Conservation (phyloP, 1,140 invertebrate species). For the Aphaenogaster ashmeadi region DNA sequence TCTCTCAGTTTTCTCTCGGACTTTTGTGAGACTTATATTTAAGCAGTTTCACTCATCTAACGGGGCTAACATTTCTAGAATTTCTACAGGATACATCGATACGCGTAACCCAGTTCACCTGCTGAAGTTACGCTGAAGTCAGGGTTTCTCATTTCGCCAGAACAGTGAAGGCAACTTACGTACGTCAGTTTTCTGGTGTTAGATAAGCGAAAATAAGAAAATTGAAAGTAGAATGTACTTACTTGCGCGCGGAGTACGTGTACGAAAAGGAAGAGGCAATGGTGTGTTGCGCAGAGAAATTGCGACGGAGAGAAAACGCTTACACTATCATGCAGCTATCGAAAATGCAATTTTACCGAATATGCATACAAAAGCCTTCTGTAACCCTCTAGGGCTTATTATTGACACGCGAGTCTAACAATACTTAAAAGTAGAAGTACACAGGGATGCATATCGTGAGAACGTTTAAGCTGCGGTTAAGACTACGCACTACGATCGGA, state of each 20-base stretch:
- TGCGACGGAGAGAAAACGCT: conserved; percentile 40
- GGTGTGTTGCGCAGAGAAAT: conserved; percentile 26
- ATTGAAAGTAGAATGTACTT: conserved; percentile 41
- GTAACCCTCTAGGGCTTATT: conserved; percentile 1
- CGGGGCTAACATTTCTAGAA: neutral
- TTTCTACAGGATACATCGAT: conserved; percentile 29
- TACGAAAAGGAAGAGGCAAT: conserved; percentile 19
- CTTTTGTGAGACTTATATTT: neutral
- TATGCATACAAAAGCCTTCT: conserved; percentile 17
- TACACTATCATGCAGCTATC: conserved; percentile 50
- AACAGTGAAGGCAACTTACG: conserved; percentile 32
- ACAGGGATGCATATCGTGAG: conserved; percentile 60
- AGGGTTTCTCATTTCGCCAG: conserved; percentile 10
- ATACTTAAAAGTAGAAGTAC: conserved; percentile 10
- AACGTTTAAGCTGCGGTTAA: conserved; percentile 58
- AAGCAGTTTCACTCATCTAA: neutral
- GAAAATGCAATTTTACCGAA: conserved; percentile 33
- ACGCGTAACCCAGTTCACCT: conserved; percentile 4
- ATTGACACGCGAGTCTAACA: neutral
- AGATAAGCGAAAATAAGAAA: conserved; percentile 35
- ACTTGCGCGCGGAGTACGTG: conserved; percentile 27
- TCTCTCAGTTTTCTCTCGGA: neutral
- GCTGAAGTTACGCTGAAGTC: neutral
- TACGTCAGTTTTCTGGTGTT: conserved; percentile 8
- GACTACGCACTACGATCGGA: conserved; percentile 50